These are phyloP conservation scores for Grallaria varia DNA, from an alignment of 2,113 vertebrate species.

Conservation along the genomic window DNA sequence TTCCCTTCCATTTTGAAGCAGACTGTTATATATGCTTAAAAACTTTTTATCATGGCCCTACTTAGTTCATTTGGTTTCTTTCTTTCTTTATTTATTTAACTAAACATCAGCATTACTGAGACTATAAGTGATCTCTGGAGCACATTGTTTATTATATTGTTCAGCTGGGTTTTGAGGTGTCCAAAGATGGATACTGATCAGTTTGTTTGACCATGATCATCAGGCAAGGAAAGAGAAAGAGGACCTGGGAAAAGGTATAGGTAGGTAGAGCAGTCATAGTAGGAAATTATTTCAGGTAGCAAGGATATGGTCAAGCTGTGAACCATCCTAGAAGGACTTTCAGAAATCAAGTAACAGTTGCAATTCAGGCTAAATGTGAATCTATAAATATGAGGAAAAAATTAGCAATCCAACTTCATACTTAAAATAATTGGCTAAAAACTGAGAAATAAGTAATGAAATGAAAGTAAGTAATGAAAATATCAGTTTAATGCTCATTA, in stretches of 20 bases:
- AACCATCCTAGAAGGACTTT: neutral
- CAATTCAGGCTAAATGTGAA: neutral
- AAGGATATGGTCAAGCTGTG: neutral
- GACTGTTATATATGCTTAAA: neutral
- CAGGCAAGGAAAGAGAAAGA: neutral
- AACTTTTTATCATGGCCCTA: neutral
- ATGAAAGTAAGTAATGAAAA: too few species aligned
- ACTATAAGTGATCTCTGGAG: neutral
- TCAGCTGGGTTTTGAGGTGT: neutral
- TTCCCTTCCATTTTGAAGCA: neutral
- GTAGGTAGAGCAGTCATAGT: neutral
- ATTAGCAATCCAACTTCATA: neutral
- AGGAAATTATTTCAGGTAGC: neutral
- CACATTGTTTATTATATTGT: neutral
- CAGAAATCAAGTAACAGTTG: neutral
- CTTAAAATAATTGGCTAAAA: neutral
- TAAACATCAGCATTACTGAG: neutral
- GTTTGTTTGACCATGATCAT: neutral
- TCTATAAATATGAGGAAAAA: neutral
- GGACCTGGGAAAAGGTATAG: neutral
- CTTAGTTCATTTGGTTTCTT: neutral
- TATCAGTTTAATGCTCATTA: neutral
- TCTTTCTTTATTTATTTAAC: neutral
- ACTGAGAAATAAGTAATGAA: neutral
- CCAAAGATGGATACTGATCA: neutral